phyloP scores from a whole-genome alignment of 2,888 invertebrate species.

The Hypercompe scribonia region DNA sequence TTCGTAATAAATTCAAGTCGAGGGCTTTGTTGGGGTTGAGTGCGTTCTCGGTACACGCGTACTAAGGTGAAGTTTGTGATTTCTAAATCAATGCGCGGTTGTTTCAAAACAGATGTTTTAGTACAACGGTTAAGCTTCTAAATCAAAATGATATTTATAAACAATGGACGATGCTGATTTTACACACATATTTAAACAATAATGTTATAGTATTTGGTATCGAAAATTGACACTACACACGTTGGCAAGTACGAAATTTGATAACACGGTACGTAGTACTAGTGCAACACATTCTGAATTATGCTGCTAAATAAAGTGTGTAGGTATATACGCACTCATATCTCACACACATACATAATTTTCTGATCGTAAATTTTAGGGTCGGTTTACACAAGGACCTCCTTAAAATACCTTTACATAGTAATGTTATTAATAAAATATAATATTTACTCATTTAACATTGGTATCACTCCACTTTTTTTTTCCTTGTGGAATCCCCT shows the following conservation, averaged over 20 bases:
- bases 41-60: constrained; percentile 21
- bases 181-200: neutral
- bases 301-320: neutral
- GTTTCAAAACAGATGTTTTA: neutral
- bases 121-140: neutral
- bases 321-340: neutral
- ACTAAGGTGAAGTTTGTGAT: constrained; percentile 26
- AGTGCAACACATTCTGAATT: neutral
- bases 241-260: neutral
- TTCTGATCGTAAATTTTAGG: neutral
- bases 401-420: neutral
- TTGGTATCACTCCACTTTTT: too few species aligned
- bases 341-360: neutral
- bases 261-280: neutral
- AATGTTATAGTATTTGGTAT: neutral
- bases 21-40: constrained; percentile 6
- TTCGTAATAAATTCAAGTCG: neutral
- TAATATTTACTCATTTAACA: too few species aligned
- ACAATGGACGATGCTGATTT: neutral
- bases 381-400: neutral
- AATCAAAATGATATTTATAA: neutral
- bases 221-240: neutral
- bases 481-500: too few species aligned
- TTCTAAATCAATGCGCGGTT: neutral
- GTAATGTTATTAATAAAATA: neutral